Evolutionary conservation across 2,797 vertebrate species (phyloP).

Genomic region (Microtus obscurus): DNA sequence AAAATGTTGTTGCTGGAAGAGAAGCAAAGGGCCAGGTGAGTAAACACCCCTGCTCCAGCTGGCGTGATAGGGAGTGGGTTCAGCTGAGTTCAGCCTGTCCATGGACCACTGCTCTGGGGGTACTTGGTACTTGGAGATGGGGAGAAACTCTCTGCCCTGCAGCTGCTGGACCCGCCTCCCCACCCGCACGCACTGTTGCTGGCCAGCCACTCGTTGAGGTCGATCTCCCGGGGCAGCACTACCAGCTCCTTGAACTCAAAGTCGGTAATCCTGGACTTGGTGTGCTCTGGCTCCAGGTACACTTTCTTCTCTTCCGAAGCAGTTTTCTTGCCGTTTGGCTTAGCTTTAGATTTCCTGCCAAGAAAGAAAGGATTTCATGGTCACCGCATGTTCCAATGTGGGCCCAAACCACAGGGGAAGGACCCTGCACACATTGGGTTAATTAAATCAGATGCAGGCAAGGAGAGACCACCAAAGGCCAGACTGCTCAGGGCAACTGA

Average conservation of each 20-base stretch:
- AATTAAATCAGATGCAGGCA: fast-evolving
- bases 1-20: constrained; percentile 97
- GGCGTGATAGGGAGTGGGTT: neutral
- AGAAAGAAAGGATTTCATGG: neutral
- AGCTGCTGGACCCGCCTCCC: neutral
- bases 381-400: neutral
- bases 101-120: neutral
- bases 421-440: neutral
- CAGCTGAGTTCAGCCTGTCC: neutral
- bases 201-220: constrained; percentile 99
- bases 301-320: constrained; percentile 96
- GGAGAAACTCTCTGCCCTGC: neutral
- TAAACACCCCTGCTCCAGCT: neutral
- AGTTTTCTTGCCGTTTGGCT: constrained; percentile 99
- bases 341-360: constrained; percentile 97
- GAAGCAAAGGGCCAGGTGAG: constrained; percentile 53
- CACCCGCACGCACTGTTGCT: constrained; percentile 94
- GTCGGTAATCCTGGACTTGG: constrained; percentile 96
- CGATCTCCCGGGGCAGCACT: constrained; percentile 97
- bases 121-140: neutral
- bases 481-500: neutral
- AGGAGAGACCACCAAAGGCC: no score
- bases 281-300: constrained; percentile 97
- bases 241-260: constrained; percentile 98
- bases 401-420: neutral